Percentiles rank a stretch among this genome's conserved stretches.
phyloP scores from a whole-genome alignment of 2,888 invertebrate genomes.

The Anaspis maculata region DNA sequence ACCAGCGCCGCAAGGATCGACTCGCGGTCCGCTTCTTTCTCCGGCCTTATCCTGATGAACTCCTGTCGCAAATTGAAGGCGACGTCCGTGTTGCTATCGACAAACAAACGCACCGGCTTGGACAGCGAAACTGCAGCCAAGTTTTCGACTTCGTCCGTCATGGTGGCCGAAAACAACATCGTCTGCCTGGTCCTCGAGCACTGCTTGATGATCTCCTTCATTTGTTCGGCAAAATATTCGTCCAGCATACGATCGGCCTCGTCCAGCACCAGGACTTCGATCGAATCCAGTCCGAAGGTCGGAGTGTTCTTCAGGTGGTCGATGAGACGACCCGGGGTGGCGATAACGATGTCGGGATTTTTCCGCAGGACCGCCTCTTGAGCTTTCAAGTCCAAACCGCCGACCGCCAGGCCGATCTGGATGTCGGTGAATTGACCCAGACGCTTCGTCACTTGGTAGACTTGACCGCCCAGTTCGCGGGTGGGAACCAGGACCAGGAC shows the following conservation, averaged over 20 bases:
- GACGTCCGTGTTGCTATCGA: slow-evolving; percentile 92
- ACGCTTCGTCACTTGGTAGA: slow-evolving; percentile 89
- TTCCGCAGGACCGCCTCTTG: slow-evolving; percentile 72
- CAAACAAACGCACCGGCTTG: slow-evolving; percentile 90
- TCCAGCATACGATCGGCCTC: slow-evolving; percentile 91
- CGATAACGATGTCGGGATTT: slow-evolving; percentile 94
- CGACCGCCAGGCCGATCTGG: slow-evolving; percentile 76
- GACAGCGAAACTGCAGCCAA: slow-evolving; percentile 86
- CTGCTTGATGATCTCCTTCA: slow-evolving; percentile 94
- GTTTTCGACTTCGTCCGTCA: slow-evolving; percentile 97
- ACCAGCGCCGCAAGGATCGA: slow-evolving; percentile 76
- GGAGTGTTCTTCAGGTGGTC: slow-evolving; percentile 96
- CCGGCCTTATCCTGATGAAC: slow-evolving; percentile 86
- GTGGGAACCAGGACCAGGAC: slow-evolving; percentile 95
- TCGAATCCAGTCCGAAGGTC: slow-evolving; percentile 76
- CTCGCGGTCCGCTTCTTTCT: slow-evolving; percentile 85
- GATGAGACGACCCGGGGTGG: slow-evolving; percentile 95
- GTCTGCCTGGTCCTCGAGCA: slow-evolving; percentile 90
- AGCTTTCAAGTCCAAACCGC: slow-evolving; percentile 76
- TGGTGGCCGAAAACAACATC: slow-evolving; percentile 96
- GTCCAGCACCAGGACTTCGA: slow-evolving; percentile 79
- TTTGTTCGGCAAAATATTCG: slow-evolving; percentile 97
- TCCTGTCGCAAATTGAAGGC: slow-evolving; percentile 94
- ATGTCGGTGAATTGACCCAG: slow-evolving; percentile 79
- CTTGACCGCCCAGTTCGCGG: slow-evolving; percentile 95